Evolutionary conservation across 2,888 invertebrate species (phyloP), one percentile per base, ranked within the genome.

Genomic region (Agrotis segetum): DNA sequence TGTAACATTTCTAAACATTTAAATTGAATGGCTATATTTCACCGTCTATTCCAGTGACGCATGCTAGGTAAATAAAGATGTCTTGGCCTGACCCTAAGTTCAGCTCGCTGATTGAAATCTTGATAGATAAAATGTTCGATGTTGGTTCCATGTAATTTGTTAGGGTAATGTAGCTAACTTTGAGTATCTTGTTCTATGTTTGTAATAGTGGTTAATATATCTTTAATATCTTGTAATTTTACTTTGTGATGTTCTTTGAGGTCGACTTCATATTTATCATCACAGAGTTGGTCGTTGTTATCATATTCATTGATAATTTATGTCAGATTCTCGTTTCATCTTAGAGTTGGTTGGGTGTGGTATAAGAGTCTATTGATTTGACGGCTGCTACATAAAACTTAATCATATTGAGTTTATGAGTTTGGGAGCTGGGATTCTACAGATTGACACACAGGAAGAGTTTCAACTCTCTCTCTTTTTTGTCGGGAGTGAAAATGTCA

Each of bases 101-200:
- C 85, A 83, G 79, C 67, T 80, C 3, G n/a, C 59, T 76, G 85
- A 84, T 85, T 81, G 81, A 85, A 85, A 84, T 85, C 85, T 73
- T 77, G 74, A 81, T 74, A 71, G 81, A 73, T 79, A 79, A 70
- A 77, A 81, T 55, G 61, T 69, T 81, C 29, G 55, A 78, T 68
- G 58, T 34, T 72, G 46, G 79, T 66, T 78, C 49, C n/a, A 59
- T 49, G 79, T 82, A 68, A 79, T 79, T 82, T 79, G 65, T 67
- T 60, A 53, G 17, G 17, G 19, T 65, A 70, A 66, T 77, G 53
- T 29, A 52, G 66, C 50, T 72, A 49, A 66, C 59, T 79, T 56
- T 67, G 34, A 21, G 11, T 50, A 49, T 49, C 46, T 34, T 59
- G 59, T 62, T 68, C 46, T n/a, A 40, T 65, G 34, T 52, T 74